Conservation (phyloP, 2,888 invertebrate species). For the Chromoteleia sp. region DNA sequence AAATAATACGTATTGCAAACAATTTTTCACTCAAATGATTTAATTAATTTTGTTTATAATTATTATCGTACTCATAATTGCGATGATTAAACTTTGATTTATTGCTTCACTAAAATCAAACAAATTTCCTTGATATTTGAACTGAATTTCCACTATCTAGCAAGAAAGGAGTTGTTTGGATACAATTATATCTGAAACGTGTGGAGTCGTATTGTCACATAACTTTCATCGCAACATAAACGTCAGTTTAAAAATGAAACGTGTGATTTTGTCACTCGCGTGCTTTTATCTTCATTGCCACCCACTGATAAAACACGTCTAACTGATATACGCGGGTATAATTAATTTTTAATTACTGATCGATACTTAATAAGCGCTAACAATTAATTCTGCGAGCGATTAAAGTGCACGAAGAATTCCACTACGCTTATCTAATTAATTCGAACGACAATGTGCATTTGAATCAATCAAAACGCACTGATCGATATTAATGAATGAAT, state of each 20-base stretch:
- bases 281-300: constrained; percentile 4
- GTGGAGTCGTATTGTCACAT: constrained; percentile 11
- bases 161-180: constrained; percentile 1
- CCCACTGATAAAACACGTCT: constrained; percentile 27
- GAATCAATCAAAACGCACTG: not conserved
- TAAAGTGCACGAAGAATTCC: constrained; percentile 10
- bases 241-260: constrained; percentile 4
- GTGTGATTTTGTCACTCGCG: constrained; percentile 17
- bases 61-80: no score
- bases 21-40: no score
- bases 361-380: constrained; percentile 8
- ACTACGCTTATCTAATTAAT: not conserved
- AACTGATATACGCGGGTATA: not conserved
- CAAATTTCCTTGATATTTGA: not conserved
- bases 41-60: no score
- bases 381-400: constrained; percentile 1
- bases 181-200: constrained; percentile 12
- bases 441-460: not conserved
- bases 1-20: no score
- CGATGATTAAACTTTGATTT: no score
- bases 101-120: no score
- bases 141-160: not conserved
- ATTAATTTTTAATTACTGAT: constrained; percentile 32
- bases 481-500: not conserved
- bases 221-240: constrained; percentile 12